Base-by-base conservation (phyloP, 92 coral and sea anemone genomes). In the Muricea muricata region DNA sequence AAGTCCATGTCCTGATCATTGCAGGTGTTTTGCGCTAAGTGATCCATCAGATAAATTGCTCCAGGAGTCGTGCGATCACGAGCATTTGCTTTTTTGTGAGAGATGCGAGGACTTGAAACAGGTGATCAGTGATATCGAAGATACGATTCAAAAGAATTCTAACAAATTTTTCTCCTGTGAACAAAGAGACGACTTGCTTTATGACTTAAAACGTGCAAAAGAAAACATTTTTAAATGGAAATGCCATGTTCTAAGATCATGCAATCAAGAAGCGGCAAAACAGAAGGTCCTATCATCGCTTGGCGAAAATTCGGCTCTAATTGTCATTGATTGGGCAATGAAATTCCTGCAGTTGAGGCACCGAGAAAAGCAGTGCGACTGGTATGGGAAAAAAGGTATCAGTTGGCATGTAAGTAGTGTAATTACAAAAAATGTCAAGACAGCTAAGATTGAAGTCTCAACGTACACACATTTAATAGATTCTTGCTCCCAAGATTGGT, bases 331-430 rank as follows among this genome's bases (percentile, higher is more conserved):
- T 37, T 37, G 42, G 42, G 42, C 42, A 37, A 37, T 48, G 95
- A 92, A 92, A 89, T 90, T 92, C 37, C 70, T 90, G 57, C 95
- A 92, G 90, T 69, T 90, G 39, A 48, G 56, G 21, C 56, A 48
- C 21, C 21, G 56, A 12, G 56, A 48, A 18, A 48, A 48, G 56
- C 56, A 48, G 21, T 48, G 17, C 15, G 56, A 48, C 56, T 48
- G 56, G 56, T 48, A 48, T 48, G 56, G 56, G 21, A 48, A 48
- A n/a, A 48, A 20, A 48, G 56, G 56, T 18, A 48, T 48, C 56
- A 48, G 56, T 48, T 48, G 56, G 56, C 56, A 48, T 10, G 56
- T 48, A 2, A 48, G 56, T 48, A 48, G 56, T 18, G 56, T 48
- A 12, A 10, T 48, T 18, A 48, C 56, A 12, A 48, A 48, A 48